Evolutionary conservation across 2,888 invertebrate genomes (phyloP).

Genomic region (Aphelenchoides bicaudatus): DNA sequence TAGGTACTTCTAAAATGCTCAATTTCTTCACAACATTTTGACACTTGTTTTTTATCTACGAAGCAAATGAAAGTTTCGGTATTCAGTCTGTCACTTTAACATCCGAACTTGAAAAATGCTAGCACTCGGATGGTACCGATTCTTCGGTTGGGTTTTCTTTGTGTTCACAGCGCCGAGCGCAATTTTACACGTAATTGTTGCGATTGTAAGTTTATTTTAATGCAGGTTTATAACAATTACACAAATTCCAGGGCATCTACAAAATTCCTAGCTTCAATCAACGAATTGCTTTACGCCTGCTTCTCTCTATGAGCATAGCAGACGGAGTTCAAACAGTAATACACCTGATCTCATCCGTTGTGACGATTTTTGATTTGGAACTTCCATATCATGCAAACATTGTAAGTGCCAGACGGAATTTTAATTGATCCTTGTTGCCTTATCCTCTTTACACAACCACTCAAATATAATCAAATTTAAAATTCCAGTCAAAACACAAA

Average conservation of each 20-base stretch:
- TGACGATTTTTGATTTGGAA: not conserved
- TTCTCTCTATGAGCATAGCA: slow-evolving; percentile 4
- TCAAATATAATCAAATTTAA: too few relatives aligned
- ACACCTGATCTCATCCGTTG: not conserved
- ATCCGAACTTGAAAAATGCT: not conserved
- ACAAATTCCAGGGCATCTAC: slow-evolving; percentile 1
- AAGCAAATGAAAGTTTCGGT: too few relatives aligned
- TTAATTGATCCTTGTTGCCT: too few relatives aligned
- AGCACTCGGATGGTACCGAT: not conserved
- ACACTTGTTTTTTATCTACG: too few relatives aligned
- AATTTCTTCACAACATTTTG: too few relatives aligned
- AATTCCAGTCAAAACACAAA: too few relatives aligned
- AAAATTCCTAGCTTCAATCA: not conserved
- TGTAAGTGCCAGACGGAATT: too few relatives aligned
- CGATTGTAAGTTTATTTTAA: too few relatives aligned
- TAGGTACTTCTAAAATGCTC: too few relatives aligned
- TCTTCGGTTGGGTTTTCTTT: slow-evolving; percentile 5
- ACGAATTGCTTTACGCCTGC: slow-evolving; percentile 1
- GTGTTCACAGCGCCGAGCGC: not conserved
- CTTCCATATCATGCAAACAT: not conserved
- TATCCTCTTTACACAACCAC: too few relatives aligned
- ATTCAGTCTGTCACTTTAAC: too few relatives aligned
- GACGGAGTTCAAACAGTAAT: slow-evolving; percentile 4
- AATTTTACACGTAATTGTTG: not conserved
- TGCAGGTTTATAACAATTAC: not conserved